A percentile compares a stretch with the other conserved stretches of the same genome.
Conservation (phyloP, 2,797 vertebrate species). For the Myripristis murdjan region DNA sequence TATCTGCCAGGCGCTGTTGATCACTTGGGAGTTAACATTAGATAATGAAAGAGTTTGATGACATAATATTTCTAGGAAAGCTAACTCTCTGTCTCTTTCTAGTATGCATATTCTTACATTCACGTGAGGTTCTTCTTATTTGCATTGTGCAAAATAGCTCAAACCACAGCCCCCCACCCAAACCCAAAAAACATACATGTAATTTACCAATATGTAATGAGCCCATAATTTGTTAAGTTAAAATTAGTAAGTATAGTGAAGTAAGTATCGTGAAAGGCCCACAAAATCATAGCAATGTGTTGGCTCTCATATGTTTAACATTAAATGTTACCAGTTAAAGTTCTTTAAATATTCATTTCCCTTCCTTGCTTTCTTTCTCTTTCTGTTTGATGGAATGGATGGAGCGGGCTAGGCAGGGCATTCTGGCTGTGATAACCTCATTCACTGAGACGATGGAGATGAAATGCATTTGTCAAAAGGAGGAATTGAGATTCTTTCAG, state of each 20-base stretch:
- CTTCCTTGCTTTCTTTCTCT: conserved; percentile 33
- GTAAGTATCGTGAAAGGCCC: conserved; percentile 35
- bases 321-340: conserved; percentile 75
- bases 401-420: conserved; percentile 53
- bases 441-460: conserved; percentile 55
- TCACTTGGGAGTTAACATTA: conserved; percentile 79
- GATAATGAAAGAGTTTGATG: conserved; percentile 83
- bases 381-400: conserved; percentile 52
- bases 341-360: conserved; percentile 77
- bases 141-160: conserved; percentile 33
- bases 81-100: conserved; percentile 70
- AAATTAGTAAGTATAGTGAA: conserved; percentile 62
- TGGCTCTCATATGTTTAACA: conserved; percentile 64
- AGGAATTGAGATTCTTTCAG: conserved; percentile 67
- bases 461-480: conserved; percentile 71
- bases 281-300: conserved; percentile 36
- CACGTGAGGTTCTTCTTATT: conserved; percentile 27
- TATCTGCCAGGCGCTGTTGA: conserved; percentile 71
- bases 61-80: conserved; percentile 83
- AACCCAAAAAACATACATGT: conserved; percentile 44
- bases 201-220: conserved; percentile 54
- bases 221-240: conserved; percentile 40
- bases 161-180: conserved; percentile 38
- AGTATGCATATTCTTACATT: conserved; percentile 43
- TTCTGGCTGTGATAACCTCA: conserved; percentile 60